Evolutionary conservation across 1,140 invertebrate genomes (phyloP), one percentile per base, ranked within the genome.

Genomic region (Wasmannia auropunctata): DNA sequence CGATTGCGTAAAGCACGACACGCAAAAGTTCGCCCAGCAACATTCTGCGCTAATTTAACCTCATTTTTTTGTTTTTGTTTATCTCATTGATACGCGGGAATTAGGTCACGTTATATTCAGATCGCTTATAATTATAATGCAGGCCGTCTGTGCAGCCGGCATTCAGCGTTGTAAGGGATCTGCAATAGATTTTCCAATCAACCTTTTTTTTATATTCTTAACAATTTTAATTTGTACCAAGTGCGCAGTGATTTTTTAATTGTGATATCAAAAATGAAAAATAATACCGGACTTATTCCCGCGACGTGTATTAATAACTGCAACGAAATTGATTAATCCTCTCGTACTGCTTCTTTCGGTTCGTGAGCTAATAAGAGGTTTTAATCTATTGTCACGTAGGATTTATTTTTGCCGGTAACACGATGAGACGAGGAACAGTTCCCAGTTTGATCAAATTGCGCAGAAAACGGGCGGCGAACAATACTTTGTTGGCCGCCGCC

Each of bases 381-480:
- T 80, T 56, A 37, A 80, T 80, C 22, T 69, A 69, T 22, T 31
- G 37, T 77, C 31, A 43, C 7, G 19, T 69, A 54, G n/a, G 22
- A 80, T 69, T 69, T 54, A 69, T 69, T 54, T 54, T 37, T 37
- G 31, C 10, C 11, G 46, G 14, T 54, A 34, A 69, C 16, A 69
- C 11, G 22, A 16, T n/a, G 22, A 69, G 60, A 28, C 46, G 5
- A 37, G 31, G 5, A 22, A 54, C 25, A 56, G 34, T 80, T 80
- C 31, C 31, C 46, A 80, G 46, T 80, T 80, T 43, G 77, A 69
- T 69, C 28, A 80, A 80, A 80, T 69, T 54, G 77, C 34, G 46
- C 63, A 69, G 77, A 80, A 80, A 80, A 54, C 63, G 34, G 31
- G 34, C 14, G 75, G 46, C 34, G 77, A 69, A 69, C 76, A 69